Evolutionary conservation across 2,797 vertebrate genomes (phyloP), one percentile per base, ranked within the genome.

Genomic region (Chloroceryle inda): DNA sequence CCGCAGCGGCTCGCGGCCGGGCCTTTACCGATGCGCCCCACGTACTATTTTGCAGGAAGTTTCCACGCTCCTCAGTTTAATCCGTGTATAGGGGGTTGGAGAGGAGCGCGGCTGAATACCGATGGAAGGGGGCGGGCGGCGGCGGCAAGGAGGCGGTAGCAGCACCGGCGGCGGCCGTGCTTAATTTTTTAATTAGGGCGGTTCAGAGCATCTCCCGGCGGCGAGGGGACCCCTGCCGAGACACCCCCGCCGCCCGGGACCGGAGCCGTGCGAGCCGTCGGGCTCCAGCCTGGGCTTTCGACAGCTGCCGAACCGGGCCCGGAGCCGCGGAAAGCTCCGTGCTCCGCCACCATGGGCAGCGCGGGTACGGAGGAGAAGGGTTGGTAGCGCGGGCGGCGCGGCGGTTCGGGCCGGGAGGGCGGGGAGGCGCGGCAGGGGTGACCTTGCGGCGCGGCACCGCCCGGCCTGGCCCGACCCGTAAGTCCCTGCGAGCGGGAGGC

Each of bases 21-120:
- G 92, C 83, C 50, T 72, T 95, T 94, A 89, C 52, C 77, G 89
- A 95, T 96, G 96, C 94, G 58, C 84, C 58, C 87, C 96, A 96
- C 96, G 96, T 96, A 92, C 84, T 27, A 71, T 80, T 95, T 89
- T 87, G 93, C 88, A 95, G 97, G 97, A 96, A 95, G 89, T 97
- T 97, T 97, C 96, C 95, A 96, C 73, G 92, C 82, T 92, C 92
- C 91, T 62, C 64, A 17, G 53, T 67, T 72, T 79, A 75, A 83
- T 90, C 66, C 35, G 81, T 14, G 82, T 76, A 49, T 58, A 85
- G 86, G 56, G 52, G 69, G 67, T 5, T 29, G 75, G 74, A 91
- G 88, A 45, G 83, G 90, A 93, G 88, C 92, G 71, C 71, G 82
- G 78, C 82, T 90, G 76, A 91, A 77, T 13, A 59, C 67, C 63